Conservation (phyloP, 2,888 invertebrate species). For the Frankliniella fusca region DNA sequence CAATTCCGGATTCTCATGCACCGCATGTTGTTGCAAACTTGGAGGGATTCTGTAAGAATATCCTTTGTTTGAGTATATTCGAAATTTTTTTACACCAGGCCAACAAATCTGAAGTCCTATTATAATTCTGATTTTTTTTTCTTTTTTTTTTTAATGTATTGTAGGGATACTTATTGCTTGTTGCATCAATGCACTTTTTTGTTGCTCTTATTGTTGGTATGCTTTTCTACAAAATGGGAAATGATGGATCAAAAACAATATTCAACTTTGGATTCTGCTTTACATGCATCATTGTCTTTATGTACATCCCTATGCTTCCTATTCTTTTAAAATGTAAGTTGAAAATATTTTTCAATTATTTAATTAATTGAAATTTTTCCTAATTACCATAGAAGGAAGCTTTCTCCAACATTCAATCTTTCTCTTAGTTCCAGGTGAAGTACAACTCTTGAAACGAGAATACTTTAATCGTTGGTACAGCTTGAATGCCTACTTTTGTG, state of each 20-base stretch:
- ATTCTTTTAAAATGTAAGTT: slow-evolving; percentile 72
- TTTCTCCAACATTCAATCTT: slow-evolving; percentile 30
- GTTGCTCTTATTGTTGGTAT: slow-evolving; percentile 66
- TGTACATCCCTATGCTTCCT: slow-evolving; percentile 80
- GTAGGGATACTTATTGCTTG: slow-evolving; percentile 67
- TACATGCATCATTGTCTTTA: slow-evolving; percentile 70
- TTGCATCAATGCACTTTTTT: slow-evolving; percentile 62
- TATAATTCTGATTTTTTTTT: slow-evolving; percentile 25
- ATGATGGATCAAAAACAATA: slow-evolving; percentile 74
- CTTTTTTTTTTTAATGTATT: slow-evolving; percentile 42
- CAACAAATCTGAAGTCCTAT: background rate
- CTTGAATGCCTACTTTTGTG: slow-evolving; percentile 72
- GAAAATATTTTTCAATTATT: slow-evolving; percentile 28
- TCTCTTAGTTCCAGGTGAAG: slow-evolving; percentile 70
- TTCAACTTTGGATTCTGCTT: slow-evolving; percentile 83
- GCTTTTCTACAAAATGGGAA: slow-evolving; percentile 68
- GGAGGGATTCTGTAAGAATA: slow-evolving; percentile 63
- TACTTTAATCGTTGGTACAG: slow-evolving; percentile 84
- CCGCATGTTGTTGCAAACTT: slow-evolving; percentile 70
- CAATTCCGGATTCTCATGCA: slow-evolving; percentile 65
- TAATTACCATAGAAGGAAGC: background rate
- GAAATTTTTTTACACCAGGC: slow-evolving; percentile 28
- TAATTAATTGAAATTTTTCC: slow-evolving; percentile 21
- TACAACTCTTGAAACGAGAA: slow-evolving; percentile 71
- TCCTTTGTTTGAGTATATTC: background rate